Conservation (phyloP, 2,888 invertebrate genomes). For the Rhagonycha lutea region DNA sequence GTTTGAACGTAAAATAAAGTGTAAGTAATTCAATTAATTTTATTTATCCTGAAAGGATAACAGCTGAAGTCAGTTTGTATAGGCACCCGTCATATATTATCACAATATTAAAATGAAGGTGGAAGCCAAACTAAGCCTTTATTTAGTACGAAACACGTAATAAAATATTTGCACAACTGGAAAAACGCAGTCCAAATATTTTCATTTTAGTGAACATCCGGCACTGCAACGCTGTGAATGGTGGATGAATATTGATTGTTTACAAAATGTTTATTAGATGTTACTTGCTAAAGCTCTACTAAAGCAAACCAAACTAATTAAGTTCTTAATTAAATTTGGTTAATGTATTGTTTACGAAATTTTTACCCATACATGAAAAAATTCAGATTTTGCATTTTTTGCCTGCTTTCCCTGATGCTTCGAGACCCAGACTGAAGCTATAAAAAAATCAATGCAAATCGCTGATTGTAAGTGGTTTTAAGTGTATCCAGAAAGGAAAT, state of each 20-base stretch:
- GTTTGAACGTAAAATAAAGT: background rate
- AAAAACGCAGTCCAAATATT: background rate
- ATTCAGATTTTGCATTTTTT: background rate
- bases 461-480: background rate
- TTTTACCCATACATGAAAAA: background rate
- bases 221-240: background rate
- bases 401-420: too few relatives aligned
- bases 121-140: background rate
- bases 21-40: background rate
- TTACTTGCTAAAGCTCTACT: background rate
- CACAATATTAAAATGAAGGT: background rate
- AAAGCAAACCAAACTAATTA: background rate
- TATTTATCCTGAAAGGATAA: background rate
- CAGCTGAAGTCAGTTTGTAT: background rate
- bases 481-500: background rate
- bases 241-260: background rate
- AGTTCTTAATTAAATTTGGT: background rate
- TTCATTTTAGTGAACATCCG: background rate
- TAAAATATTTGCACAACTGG: background rate
- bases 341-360: background rate
- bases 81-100: background rate
- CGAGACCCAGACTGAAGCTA: background rate
- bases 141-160: background rate
- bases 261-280: background rate
- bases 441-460: background rate